phyloP scores from a whole-genome alignment of 2,888 invertebrate genomes.

The Drosophila buzzatii region DNA sequence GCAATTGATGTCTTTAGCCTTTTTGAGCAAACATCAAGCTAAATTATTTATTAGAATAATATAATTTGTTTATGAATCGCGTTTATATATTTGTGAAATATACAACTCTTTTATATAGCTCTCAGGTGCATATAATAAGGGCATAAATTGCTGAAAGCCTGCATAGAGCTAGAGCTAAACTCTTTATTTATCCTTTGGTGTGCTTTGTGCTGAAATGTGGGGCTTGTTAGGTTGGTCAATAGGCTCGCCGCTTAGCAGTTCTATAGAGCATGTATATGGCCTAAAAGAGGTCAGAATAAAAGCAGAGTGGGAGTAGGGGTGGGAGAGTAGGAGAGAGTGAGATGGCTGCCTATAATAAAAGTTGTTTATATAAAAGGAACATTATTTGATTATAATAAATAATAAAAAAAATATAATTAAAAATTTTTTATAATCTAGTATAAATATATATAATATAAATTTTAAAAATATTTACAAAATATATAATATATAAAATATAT shows the following conservation, averaged over 20 bases:
- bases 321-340: background rate
- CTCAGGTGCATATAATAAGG: background rate
- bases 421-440: no score
- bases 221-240: slow-evolving; percentile 6
- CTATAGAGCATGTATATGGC: background rate
- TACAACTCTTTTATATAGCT: background rate
- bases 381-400: background rate
- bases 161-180: background rate
- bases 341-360: background rate
- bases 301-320: background rate
- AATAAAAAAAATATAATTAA: background rate
- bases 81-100: background rate
- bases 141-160: slow-evolving; percentile 34
- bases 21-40: background rate
- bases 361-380: background rate
- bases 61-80: background rate
- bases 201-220: slow-evolving; percentile 5
- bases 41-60: background rate
- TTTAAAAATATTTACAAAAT: no score
- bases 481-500: no score
- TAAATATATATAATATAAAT: no score
- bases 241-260: background rate
- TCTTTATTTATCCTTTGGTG: slow-evolving; percentile 8
- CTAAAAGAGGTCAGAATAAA: background rate
- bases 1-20: background rate